A percentile compares a stretch with the other conserved stretches of the same genome.
phyloP scores from a whole-genome alignment of 2,888 invertebrate genomes.

The Limnephilus rhombicus region DNA sequence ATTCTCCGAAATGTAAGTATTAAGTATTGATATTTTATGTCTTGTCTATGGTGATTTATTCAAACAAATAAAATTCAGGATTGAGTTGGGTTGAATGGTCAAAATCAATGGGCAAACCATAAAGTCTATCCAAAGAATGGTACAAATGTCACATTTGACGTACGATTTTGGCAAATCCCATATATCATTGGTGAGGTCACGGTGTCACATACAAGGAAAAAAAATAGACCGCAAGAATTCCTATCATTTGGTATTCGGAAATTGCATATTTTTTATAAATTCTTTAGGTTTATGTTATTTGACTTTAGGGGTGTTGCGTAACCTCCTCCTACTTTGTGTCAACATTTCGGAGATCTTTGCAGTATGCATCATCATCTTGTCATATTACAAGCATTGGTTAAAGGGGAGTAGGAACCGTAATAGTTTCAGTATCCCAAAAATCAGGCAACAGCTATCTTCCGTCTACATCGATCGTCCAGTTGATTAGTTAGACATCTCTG shows the following conservation, averaged over 20 bases:
- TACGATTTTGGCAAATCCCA: slow-evolving; percentile 39
- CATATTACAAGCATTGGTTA: neutral
- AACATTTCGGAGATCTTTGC: neutral
- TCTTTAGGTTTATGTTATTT: neutral
- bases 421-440: too few relatives aligned
- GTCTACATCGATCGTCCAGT: too few relatives aligned
- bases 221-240: neutral
- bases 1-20: slow-evolving; percentile 18
- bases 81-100: slow-evolving; percentile 15
- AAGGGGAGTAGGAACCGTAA: neutral
- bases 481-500: too few relatives aligned
- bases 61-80: slow-evolving; percentile 27
- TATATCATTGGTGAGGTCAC: slow-evolving; percentile 27
- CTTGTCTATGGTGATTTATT: slow-evolving; percentile 30
- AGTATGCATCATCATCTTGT: neutral
- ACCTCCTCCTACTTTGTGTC: neutral
- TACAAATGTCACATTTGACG: slow-evolving; percentile 44
- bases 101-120: neutral
- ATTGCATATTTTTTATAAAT: slow-evolving; percentile 8
- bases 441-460: too few relatives aligned
- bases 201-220: neutral
- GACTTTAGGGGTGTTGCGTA: neutral
- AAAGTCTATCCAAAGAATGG: slow-evolving; percentile 38
- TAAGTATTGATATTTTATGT: slow-evolving; percentile 10
- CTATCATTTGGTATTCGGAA: slow-evolving; percentile 25